phyloP scores from a whole-genome alignment of 1,140 invertebrate species.

The Leptopilina clavipes region DNA sequence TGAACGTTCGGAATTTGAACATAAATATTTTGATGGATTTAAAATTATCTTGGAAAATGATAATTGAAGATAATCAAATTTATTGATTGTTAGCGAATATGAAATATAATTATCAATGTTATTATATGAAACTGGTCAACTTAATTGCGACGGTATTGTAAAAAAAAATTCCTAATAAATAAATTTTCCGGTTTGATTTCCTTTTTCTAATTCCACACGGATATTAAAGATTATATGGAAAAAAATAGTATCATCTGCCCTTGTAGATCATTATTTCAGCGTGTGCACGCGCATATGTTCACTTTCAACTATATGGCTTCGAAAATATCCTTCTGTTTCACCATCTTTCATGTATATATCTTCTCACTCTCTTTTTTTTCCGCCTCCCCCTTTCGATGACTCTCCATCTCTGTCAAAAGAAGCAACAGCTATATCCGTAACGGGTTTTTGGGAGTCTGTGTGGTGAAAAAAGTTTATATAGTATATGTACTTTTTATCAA shows the following conservation, averaged over 20 bases:
- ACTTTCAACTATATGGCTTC: slow-evolving; percentile 46
- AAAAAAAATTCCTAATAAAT: too few relatives aligned
- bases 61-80: too few relatives aligned
- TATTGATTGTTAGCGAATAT: too few relatives aligned
- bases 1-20: too few relatives aligned
- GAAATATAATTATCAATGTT: too few relatives aligned
- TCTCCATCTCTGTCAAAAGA: slow-evolving; percentile 44
- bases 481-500: slow-evolving; percentile 51
- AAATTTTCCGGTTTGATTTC: too few relatives aligned
- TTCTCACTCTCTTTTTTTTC: slow-evolving; percentile 39
- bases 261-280: slow-evolving; percentile 26
- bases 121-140: too few relatives aligned
- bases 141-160: too few relatives aligned
- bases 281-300: slow-evolving; percentile 51
- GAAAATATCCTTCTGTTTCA: slow-evolving; percentile 56
- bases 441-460: slow-evolving; percentile 54
- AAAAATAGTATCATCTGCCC: slow-evolving; percentile 6
- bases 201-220: not conserved
- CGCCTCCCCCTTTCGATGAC: slow-evolving; percentile 25
- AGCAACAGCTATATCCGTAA: slow-evolving; percentile 58
- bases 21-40: too few relatives aligned
- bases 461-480: slow-evolving; percentile 39
- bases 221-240: too few relatives aligned
- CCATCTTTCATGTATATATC: slow-evolving; percentile 40
- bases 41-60: too few relatives aligned